phyloP scores from a whole-genome alignment of 2,113 vertebrate genomes.

The Canis aureus region DNA sequence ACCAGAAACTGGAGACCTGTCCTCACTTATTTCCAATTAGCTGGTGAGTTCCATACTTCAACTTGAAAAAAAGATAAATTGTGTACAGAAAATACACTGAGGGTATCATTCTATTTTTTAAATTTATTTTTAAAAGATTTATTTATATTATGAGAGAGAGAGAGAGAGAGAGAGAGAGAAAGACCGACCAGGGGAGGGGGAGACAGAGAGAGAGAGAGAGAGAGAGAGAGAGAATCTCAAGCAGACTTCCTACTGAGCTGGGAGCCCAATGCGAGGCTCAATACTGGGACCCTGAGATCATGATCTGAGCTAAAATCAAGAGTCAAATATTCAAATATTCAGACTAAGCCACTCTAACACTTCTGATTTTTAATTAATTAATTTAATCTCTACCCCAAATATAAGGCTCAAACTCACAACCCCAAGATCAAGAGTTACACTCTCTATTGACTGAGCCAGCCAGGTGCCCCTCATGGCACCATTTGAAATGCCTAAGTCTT shows the following conservation, averaged over 20 bases:
- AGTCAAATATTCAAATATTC: background rate
- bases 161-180: no score
- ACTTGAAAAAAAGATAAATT: background rate
- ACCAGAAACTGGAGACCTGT: background rate
- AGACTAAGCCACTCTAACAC: background rate
- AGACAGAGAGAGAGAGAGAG: background rate
- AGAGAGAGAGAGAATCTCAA: background rate
- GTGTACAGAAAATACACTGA: background rate
- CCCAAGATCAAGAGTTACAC: background rate
- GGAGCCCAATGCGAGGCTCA: background rate
- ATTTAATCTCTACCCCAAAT: background rate
- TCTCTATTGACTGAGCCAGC: background rate
- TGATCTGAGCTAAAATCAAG: background rate
- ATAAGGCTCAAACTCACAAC: background rate
- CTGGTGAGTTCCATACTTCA: background rate
- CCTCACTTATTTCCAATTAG: constrained; percentile 2
- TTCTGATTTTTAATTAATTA: background rate
- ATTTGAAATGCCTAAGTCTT: background rate
- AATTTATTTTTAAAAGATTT: background rate
- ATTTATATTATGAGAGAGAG: background rate
- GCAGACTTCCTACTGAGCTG: background rate
- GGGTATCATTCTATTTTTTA: background rate
- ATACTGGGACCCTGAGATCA: background rate
- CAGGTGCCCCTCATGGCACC: background rate
- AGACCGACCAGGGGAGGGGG: no score